These are phyloP conservation scores for Thunnus albacares DNA, from an alignment of 2,797 vertebrate species.

Conservation along the genomic window DNA sequence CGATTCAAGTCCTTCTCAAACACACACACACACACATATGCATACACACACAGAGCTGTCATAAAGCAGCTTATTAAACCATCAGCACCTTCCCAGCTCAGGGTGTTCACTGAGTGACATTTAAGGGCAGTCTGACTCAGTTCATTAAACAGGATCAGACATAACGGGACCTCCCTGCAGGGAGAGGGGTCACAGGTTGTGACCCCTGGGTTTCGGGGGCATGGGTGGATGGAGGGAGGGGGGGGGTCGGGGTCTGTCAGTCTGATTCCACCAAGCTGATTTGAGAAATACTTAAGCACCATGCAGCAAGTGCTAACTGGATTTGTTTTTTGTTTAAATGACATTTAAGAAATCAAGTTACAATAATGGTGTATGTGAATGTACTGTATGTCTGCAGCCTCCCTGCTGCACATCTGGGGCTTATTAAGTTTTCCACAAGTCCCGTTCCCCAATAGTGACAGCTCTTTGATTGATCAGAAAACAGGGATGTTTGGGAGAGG, in stretches of 20 bases:
- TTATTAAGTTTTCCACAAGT: conserved; percentile 22
- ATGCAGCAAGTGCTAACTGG: neutral
- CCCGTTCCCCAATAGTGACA: conserved; percentile 4
- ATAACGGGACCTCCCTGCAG: conserved; percentile 58
- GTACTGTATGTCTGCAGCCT: conserved; percentile 12
- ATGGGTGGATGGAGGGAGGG: neutral
- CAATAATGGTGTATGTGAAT: neutral
- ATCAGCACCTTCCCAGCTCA: conserved; percentile 71
- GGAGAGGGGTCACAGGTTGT: conserved; percentile 54
- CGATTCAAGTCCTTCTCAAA: neutral
- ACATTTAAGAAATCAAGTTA: neutral
- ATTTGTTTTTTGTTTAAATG: neutral
- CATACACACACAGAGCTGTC: conserved; percentile 11
- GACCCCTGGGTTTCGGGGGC: conserved; percentile 39
- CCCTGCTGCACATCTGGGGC: conserved; percentile 1
- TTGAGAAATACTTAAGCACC: conserved; percentile 11
- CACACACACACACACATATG: neutral
- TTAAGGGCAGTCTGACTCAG: conserved; percentile 78
- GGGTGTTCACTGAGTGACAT: conserved; percentile 71
- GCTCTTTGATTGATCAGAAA: conserved; percentile 39
- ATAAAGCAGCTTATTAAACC: conserved; percentile 79
- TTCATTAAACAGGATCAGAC: conserved; percentile 83
- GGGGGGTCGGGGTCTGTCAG: conserved; percentile 17
- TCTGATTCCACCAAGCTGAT: conserved; percentile 16
- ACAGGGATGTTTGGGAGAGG: neutral